phyloP scores from a whole-genome alignment of 1,140 invertebrate species.

The Saccostrea cuccullata region DNA sequence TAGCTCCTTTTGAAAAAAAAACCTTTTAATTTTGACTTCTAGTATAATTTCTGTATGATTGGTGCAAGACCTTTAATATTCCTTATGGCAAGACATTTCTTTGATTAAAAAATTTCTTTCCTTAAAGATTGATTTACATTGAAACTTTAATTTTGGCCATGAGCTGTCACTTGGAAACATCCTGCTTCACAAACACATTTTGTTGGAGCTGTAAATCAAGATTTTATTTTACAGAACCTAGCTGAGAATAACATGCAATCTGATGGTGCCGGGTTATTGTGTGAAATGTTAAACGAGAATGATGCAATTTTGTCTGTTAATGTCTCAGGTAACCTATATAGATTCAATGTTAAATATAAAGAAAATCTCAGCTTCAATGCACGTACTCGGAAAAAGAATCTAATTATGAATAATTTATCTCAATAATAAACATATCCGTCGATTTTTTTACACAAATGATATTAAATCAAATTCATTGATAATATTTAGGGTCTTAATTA shows the following conservation, averaged over 20 bases:
- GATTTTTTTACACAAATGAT: background rate
- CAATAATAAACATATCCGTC: background rate
- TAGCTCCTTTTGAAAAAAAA: too few relatives aligned
- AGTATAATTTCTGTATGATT: too few relatives aligned
- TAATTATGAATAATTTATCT: background rate
- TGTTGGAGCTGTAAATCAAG: background rate
- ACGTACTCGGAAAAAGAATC: background rate
- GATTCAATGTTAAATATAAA: background rate
- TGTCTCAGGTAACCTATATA: constrained; percentile 41
- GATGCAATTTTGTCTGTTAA: constrained; percentile 42
- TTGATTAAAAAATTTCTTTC: too few relatives aligned
- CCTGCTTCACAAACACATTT: background rate
- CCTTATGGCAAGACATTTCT: too few relatives aligned
- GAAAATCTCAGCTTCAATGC: background rate
- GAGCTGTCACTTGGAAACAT: too few relatives aligned
- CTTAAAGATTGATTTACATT: too few relatives aligned
- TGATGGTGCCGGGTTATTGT: constrained; percentile 50
- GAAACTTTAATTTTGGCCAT: too few relatives aligned
- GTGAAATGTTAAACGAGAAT: constrained; percentile 42
- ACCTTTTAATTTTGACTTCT: too few relatives aligned
- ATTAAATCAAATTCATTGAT: background rate
- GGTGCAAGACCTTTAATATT: too few relatives aligned
- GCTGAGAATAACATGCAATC: constrained; percentile 51
- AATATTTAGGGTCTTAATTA: background rate
- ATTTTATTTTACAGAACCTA: constrained; percentile 44